phyloP scores from a whole-genome alignment of 2,888 invertebrate genomes.

The Hoplodrina blanda region DNA sequence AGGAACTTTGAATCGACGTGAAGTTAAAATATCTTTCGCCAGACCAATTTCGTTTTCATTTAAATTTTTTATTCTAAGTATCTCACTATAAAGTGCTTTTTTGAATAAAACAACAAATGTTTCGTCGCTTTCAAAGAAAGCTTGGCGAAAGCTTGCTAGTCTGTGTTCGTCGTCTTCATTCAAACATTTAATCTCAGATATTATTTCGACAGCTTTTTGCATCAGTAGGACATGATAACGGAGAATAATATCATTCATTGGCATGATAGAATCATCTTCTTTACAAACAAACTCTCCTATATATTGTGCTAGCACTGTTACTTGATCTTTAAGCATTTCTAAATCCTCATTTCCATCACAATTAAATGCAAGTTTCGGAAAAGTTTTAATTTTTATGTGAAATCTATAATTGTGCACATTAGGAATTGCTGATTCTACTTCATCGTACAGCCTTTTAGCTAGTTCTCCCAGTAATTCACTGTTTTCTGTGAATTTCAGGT shows the following conservation, averaged over 20 bases:
- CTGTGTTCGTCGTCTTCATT: conserved; percentile 35
- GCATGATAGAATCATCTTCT: conserved; percentile 25
- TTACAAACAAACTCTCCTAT: conserved; percentile 18
- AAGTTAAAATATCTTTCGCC: conserved; percentile 19
- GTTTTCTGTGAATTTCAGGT: conserved; percentile 32
- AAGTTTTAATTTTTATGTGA: conserved; percentile 24
- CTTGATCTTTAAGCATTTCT: conserved; percentile 5
- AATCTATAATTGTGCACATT: conserved; percentile 42
- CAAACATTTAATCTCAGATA: conserved; percentile 26
- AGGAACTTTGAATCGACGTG: conserved; percentile 47
- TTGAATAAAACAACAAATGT: conserved; percentile 28
- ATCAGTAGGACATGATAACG: conserved; percentile 49
- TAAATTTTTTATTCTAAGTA: conserved; percentile 15
- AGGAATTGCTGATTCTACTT: conserved; percentile 14
- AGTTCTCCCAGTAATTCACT: conserved; percentile 1
- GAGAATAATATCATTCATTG: conserved; percentile 27
- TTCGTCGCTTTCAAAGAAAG: conserved; percentile 36
- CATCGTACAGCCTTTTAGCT: conserved; percentile 14
- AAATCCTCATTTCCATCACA: conserved; percentile 11
- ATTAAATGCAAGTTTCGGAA: conserved; percentile 22
- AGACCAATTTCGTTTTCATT: conserved; percentile 5
- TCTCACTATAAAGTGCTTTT: conserved; percentile 15
- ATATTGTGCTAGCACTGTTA: background rate
- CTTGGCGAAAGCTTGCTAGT: conserved; percentile 31
- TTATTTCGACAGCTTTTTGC: conserved; percentile 32